A percentile compares a stretch with the other conserved stretches of the same genome.
Conservation (phyloP, 2,888 invertebrate species). For the Calameuta filiformis region DNA sequence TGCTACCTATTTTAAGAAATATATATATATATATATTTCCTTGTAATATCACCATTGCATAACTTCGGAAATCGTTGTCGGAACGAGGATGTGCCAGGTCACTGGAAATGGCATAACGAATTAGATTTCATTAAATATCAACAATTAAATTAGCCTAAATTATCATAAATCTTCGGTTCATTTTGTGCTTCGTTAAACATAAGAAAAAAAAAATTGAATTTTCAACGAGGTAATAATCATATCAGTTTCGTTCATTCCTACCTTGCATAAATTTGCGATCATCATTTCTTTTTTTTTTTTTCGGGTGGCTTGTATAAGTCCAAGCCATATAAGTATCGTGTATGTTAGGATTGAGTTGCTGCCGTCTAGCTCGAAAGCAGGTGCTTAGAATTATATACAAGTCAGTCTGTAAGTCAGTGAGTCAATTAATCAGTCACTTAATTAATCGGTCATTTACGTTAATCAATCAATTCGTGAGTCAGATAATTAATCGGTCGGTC, state of each 20-base stretch:
- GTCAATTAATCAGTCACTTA: neutral
- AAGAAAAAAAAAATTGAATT: neutral
- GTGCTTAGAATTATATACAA: neutral
- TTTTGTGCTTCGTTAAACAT: neutral
- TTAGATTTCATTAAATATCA: neutral
- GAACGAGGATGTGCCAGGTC: slow-evolving; percentile 53
- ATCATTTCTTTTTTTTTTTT: neutral
- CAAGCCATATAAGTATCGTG: neutral
- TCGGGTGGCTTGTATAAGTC: neutral
- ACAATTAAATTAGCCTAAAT: neutral
- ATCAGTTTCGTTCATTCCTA: neutral
- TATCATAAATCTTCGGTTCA: neutral
- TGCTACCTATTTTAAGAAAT: neutral
- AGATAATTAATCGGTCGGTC: neutral
- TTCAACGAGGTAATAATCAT: neutral
- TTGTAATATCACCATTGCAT: neutral
- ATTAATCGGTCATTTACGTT: neutral
- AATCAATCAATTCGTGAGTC: neutral
- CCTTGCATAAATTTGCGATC: neutral
- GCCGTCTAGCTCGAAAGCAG: neutral
- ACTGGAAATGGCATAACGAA: slow-evolving; percentile 52
- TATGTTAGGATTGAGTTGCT: neutral
- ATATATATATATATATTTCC: neutral
- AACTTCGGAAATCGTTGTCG: neutral
- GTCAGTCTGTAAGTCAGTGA: neutral